Evolutionary conservation across 2,888 invertebrate species (phyloP), one percentile per base, ranked within the genome.

Genomic region (Rhabditoides inermis): DNA sequence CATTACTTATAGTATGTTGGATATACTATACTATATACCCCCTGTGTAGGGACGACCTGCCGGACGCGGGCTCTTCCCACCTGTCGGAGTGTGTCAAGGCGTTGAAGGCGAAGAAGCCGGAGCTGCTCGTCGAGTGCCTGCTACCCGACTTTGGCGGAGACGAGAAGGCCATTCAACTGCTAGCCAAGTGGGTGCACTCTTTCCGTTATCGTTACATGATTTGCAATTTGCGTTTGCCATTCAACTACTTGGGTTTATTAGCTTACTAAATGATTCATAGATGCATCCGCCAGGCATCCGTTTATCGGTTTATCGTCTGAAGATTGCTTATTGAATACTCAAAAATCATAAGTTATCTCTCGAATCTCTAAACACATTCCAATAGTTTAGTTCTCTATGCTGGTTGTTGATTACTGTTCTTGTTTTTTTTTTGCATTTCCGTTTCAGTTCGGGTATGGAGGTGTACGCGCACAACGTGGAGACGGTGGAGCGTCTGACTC

Each of bases 401-500:
- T 37, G 37, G 2, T 2, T 10, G 5, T 6, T 37, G 37, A 6
- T 18, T 1, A 37, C 4, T 1, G 37, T 3, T 7, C 22, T 2
- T 22, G 25, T n/a, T 25, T 6, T 20, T 6, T 6, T 40, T 28
- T 2, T 12, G 18, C 5, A 41, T 6, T 22, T 26, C 22, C 12
- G 22, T 10, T 32, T 10, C n/a, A 51, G 45, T 32, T 39, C 42
- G 26, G 90, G 90, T 0, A 81, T 95, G 0, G 94, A 98, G 79
- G 98, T 99, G 32, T 95, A 87, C 78, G 95, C 95, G 0, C 98
- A 98, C 78, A 98, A 99, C 78, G 86, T 99, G 35, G 98, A 99
- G 82, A 98, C 98, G 0, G 92, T 71, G 3, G 65, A 65, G 45
- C 36, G 75, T 3, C 51, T 76, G 26, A 76, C 76, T 2, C 73